Base-by-base conservation (phyloP, 1,140 invertebrate species). In the Dreissena rostriformis region DNA sequence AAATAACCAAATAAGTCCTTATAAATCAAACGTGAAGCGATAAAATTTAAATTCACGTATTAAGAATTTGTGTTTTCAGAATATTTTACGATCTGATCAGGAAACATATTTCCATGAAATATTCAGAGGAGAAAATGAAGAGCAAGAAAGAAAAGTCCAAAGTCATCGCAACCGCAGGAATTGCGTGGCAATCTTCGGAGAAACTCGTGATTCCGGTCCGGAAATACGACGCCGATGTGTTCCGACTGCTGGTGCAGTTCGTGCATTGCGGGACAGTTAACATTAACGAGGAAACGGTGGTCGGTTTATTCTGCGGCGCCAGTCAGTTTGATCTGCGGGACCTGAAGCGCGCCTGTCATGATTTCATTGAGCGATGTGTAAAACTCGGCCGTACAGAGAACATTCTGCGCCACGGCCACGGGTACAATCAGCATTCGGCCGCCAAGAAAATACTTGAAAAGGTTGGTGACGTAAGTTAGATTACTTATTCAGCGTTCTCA, bases 1-100 rank as follows among this genome's bases (percentile, higher is more conserved):
- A 39, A 39, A 39, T 5, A 39, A 39, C 39, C 2, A 39, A 39
- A 5, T 39, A 39, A 39, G 8, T 39, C 4, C 39, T 8, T 39
- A 8, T 2, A 39, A 2, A 39, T 39, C 39, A 39, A 39, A 39
- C 39, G 39, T 39, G 8, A 5, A 39, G 39, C 2, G 8, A 39
- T 39, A 5, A 39, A 5, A 39, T 5, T 39, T 39, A 39, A 5
- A 39, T 39, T 39, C 8, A 39, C 2, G 39, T 8, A 39, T 39
- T 39, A 39, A 39, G 4, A 39, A 39, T 39, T 39, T 39, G 39
- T 39, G 39, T 55, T 84, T 80, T 4, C 82, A 88, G 87, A 53
- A 17, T 86, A 19, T 77, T 88, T 22, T 88, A 88, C 55, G 82
- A 87, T 26, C 75, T 86, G 39, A 63, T 88, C 17, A 65, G 86